Evolutionary conservation across 2,888 invertebrate genomes (phyloP), one percentile per base, ranked within the genome.

Genomic region (Boloria euphrosyne): DNA sequence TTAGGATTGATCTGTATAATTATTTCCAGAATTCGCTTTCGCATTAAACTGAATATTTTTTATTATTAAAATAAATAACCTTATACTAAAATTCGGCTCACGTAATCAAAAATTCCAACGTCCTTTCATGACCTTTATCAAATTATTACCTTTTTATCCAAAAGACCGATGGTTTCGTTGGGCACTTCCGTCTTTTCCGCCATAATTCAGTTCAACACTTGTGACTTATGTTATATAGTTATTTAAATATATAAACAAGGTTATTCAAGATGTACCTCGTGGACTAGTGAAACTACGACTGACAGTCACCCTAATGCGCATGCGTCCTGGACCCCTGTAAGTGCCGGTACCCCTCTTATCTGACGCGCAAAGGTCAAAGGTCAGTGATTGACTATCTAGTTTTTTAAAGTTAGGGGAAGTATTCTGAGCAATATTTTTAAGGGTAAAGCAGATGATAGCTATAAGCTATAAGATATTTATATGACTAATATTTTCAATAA

Each of bases 111-210:
- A 62, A 57, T 43, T 43, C 13, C 57, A 64, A 14, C 38, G 66
- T 62, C 66, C 75, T 62, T 55, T 58, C 64, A 70, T 83, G 87
- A 89, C 90, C 90, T 90, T 84, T 80, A 74, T 69, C 69, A 84
- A 84, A 85, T 85, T 85, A 86, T 86, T 76, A 91, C 91, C 87
- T 89, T 90, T 76, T 86, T 86, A 18, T 90, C 87, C 52, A 92
- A 76, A 27, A 92, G 74, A 62, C 84, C 83, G 54, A 91, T 87
- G 4, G 82, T 90, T 74, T 92, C 91, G 0, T 83, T 84, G 81
- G 27, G 69, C 65, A 61, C 80, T 59, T 73, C 73, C 47, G 53
- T 70, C 66, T 82, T 87, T 27, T 83, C 84, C 1, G 76, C 68
- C 89, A 91, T 92, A 74, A 80, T 53, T 13, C 67, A 70, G 65